Percentiles rank a stretch among this genome's conserved stretches.
Evolutionary conservation across 2,888 invertebrate species (phyloP).

Genomic region (Cosmorhoe ocellata): DNA sequence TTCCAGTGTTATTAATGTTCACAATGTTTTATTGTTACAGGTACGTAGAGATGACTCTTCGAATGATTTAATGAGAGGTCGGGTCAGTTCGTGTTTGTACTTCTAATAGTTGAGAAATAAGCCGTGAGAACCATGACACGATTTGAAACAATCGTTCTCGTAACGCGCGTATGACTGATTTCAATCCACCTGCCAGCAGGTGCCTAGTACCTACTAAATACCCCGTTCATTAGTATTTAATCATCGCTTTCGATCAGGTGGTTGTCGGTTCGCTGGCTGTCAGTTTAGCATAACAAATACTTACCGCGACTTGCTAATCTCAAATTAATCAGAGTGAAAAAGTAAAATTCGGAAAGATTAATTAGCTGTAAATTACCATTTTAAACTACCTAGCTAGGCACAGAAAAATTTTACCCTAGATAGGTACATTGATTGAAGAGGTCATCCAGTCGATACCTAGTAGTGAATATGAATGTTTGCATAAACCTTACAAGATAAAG

Average conservation of each 20-base stretch:
- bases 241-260: constrained; percentile 12
- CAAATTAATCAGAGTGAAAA: not conserved
- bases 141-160: constrained; percentile 39
- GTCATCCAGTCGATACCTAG: constrained; percentile 1
- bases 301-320: not conserved
- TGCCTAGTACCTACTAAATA: constrained; percentile 3
- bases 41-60: constrained; percentile 42
- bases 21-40: constrained; percentile 50
- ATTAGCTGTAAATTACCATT: no score
- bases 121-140: constrained; percentile 53
- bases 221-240: constrained; percentile 8
- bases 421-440: not conserved
- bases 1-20: constrained; percentile 27
- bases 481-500: constrained; percentile 9
- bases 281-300: constrained; percentile 2
- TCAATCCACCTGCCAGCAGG: constrained; percentile 5
- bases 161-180: constrained; percentile 13
- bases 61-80: constrained; percentile 36
- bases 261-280: not conserved
- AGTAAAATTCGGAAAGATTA: no score
- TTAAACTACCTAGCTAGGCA: no score
- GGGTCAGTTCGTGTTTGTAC: constrained; percentile 38
- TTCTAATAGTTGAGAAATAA: constrained; percentile 60
- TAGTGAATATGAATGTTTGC: constrained; percentile 10
- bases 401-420: no score